These are phyloP conservation scores for Melanostoma scalare DNA, from an alignment of 2,888 invertebrate species.

Conservation along the genomic window DNA sequence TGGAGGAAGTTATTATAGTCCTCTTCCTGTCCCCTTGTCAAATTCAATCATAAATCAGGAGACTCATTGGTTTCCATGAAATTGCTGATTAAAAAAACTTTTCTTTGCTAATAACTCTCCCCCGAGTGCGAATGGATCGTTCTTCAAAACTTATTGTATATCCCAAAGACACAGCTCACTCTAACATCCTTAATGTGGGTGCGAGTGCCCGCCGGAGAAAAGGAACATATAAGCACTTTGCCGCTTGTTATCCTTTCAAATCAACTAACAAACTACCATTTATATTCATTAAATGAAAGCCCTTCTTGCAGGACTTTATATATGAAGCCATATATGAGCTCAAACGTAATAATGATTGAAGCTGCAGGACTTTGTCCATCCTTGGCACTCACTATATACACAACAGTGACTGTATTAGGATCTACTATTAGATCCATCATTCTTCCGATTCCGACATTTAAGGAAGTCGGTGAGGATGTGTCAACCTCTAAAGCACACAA, in stretches of 20 bases:
- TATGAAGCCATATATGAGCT: slow-evolving; percentile 34
- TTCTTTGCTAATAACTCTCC: no score
- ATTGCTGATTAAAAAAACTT: slow-evolving; percentile 31
- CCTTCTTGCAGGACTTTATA: slow-evolving; percentile 43
- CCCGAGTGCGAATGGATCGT: background rate
- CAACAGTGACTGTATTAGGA: background rate
- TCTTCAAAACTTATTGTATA: background rate
- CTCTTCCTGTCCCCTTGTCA: background rate
- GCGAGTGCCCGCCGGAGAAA: background rate
- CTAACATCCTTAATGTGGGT: slow-evolving; percentile 38
- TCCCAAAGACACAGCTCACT: slow-evolving; percentile 29
- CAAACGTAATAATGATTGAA: slow-evolving; percentile 65
- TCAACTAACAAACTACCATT: slow-evolving; percentile 73
- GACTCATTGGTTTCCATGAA: slow-evolving; percentile 62
- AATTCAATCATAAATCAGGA: slow-evolving; percentile 67
- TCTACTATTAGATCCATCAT: slow-evolving; percentile 64
- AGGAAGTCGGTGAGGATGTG: slow-evolving; percentile 51
- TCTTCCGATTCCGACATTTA: slow-evolving; percentile 47
- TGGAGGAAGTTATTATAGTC: no score
- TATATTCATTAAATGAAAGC: slow-evolving; percentile 67
- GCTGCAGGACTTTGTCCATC: slow-evolving; percentile 61
- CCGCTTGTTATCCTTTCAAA: slow-evolving; percentile 71
- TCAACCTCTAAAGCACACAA: slow-evolving; percentile 40
- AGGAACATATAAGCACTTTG: slow-evolving; percentile 66
- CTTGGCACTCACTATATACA: slow-evolving; percentile 1